phyloP scores from a whole-genome alignment of 2,113 vertebrate species.

The Nothoprocta perdicaria region DNA sequence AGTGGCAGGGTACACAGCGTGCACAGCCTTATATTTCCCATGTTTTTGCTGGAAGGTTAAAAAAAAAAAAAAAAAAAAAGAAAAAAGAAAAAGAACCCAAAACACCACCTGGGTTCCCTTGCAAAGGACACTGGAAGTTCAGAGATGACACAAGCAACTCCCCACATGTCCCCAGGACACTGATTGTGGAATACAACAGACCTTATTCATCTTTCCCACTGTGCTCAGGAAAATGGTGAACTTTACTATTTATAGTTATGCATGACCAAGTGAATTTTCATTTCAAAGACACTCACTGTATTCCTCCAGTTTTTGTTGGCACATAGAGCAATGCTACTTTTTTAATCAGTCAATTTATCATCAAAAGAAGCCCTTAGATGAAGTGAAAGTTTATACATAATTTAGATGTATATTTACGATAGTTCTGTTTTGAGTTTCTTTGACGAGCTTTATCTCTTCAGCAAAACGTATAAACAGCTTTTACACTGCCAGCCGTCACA shows the following conservation, averaged over 20 bases:
- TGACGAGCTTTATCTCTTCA: conserved; percentile 17
- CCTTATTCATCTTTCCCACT: background rate
- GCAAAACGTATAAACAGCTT: background rate
- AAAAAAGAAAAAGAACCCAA: background rate
- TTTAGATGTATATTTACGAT: background rate
- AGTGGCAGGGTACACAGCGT: background rate
- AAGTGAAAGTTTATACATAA: background rate
- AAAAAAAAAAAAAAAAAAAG: too few relatives aligned
- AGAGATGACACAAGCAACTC: background rate
- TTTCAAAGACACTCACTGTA: conserved; percentile 8
- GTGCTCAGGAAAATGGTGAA: background rate
- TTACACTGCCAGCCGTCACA: conserved; percentile 9
- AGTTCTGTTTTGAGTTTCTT: background rate
- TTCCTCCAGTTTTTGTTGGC: background rate
- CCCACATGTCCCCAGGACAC: fast-evolving
- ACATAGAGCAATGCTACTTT: background rate
- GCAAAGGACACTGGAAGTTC: background rate
- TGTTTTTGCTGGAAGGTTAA: background rate
- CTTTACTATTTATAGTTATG: background rate
- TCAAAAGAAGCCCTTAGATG: background rate
- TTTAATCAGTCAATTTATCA: background rate
- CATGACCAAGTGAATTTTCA: conserved; percentile 8
- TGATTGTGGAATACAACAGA: background rate
- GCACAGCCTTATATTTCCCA: background rate
- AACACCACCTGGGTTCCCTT: background rate